phyloP scores from a whole-genome alignment of 2,888 invertebrate species.

The Plagiodera versicolora region DNA sequence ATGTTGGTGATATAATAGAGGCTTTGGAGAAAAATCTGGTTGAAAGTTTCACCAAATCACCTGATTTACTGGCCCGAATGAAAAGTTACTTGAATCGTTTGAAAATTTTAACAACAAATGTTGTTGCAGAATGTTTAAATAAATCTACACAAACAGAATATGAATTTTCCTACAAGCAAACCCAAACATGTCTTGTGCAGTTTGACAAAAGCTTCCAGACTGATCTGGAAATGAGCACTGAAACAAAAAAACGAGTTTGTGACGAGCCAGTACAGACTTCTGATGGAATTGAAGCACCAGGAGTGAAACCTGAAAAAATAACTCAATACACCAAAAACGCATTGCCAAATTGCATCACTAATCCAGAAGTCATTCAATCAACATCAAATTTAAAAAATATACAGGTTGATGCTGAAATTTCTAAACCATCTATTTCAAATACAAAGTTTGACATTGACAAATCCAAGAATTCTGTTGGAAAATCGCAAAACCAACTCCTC shows the following conservation, averaged over 20 bases:
- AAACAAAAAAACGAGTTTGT: no score
- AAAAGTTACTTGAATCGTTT: not conserved
- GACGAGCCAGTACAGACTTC: not conserved
- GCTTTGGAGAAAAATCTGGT: not conserved
- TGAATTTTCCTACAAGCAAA: not conserved
- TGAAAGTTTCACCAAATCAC: not conserved
- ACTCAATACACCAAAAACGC: slow-evolving; percentile 5
- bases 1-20: slow-evolving; percentile 7
- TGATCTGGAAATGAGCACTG: not conserved
- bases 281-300: no score
- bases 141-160: not conserved
- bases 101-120: not conserved
- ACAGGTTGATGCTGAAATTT: not conserved
- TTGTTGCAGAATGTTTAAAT: not conserved
- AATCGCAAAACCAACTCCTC: slow-evolving; percentile 20
- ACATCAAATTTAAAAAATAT: slow-evolving; percentile 1
- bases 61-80: not conserved
- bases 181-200: no score
- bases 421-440: not conserved
- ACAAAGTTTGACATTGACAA: no score
- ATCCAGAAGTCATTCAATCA: not conserved
- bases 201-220: not conserved
- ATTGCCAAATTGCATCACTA: not conserved
- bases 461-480: not conserved
- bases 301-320: not conserved